Conservation (phyloP, 2,888 invertebrate genomes). For the Pollenia griseotomentosa region DNA sequence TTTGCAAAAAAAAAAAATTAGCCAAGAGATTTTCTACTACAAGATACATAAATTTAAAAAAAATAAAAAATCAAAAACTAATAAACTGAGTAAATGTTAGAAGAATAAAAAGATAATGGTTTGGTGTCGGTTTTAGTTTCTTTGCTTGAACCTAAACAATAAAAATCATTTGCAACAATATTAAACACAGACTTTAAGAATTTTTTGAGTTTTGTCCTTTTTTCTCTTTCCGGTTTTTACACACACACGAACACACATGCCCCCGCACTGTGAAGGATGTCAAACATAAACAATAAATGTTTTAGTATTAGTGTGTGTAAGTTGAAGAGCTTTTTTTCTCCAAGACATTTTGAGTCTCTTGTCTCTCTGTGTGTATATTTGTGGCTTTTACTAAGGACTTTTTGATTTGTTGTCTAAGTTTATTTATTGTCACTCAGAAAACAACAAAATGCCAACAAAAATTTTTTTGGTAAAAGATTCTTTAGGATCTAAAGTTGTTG, state of each 20-base stretch:
- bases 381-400: conserved; percentile 72
- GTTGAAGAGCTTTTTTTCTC: neutral
- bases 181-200: conserved; percentile 51
- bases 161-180: conserved; percentile 50
- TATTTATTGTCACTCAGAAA: conserved; percentile 73
- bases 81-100: conserved; percentile 27
- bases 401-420: conserved; percentile 73
- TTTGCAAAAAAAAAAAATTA: conserved; percentile 7
- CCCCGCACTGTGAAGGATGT: neutral
- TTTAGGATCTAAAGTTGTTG: conserved; percentile 23
- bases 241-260: neutral
- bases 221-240: neutral
- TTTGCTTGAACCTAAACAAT: conserved; percentile 29
- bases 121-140: conserved; percentile 28
- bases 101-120: conserved; percentile 28
- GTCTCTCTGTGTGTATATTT: conserved; percentile 48
- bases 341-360: conserved; percentile 28
- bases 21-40: conserved; percentile 11
- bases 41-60: conserved; percentile 2
- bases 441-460: conserved; percentile 36
- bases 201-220: conserved; percentile 26
- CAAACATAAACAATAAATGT: conserved; percentile 30
- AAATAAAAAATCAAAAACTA: conserved; percentile 10
- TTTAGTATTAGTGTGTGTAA: neutral
- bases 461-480: conserved; percentile 32